Base-by-base conservation (phyloP, 1,140 invertebrate species). In the Eueides isabella region DNA sequence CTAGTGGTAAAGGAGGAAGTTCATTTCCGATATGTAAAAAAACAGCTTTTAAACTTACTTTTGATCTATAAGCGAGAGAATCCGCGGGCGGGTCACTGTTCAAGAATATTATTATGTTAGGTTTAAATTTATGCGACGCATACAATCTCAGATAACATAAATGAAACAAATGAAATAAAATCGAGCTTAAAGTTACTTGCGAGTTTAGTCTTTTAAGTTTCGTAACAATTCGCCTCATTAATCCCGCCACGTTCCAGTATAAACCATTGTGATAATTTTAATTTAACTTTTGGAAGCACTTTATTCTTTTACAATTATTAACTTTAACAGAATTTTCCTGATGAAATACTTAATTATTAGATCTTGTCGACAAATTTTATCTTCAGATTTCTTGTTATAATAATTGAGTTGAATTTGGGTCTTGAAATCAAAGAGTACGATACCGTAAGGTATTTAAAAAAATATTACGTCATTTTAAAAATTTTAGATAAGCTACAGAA, bases 181-280 rank as follows among this genome's bases (percentile, higher is more conserved):
- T 55, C 23, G 9, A 9, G 23, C 19, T 55, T 26, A 55, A 55
- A 55, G 11, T 55, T 55, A 55, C 3, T 55, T 55, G 48, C 19
- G 48, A 55, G 19, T 55, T 23, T 55, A 26, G 48, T 26, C 19
- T 55, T 55, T 55, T 55, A 55, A 55, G 7, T 55, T 55, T 55
- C 19, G 19, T 3, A 55, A 55, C 48, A 55, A 55, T 55, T 55
- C 48, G 48, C 23, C 48, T 55, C 48, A 55, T 55, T 55, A 55
- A 26, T 55, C 48, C 9, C 19, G 48, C 19, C 48, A 55, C 48
- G 48, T 55, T 26, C 26, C 48, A 55, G 48, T 19, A 55, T 23
- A 55, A 55, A 26, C 48, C 19, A 11, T 55, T 55, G 48, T 55
- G 19, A 55, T 55, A n/a, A 55, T 55, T 55, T 55, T 55, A 55